Conservation (phyloP, 2,797 vertebrate genomes). For the Rhinogobio ventralis region DNA sequence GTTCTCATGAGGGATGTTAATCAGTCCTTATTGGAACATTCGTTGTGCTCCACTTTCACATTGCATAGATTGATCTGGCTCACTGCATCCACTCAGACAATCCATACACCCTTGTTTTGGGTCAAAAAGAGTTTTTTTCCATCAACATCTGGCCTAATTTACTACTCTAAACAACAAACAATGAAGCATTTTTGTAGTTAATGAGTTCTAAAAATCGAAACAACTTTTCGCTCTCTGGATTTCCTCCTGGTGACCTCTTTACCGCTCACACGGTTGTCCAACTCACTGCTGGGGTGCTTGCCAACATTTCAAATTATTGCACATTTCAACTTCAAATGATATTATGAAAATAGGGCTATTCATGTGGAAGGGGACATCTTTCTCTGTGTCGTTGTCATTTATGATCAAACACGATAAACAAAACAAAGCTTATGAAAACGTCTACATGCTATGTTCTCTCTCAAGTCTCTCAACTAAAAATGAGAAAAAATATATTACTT, state of each 20-base stretch:
- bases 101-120: constrained; percentile 45
- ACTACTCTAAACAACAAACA: constrained; percentile 14
- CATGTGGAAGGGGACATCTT: not conserved
- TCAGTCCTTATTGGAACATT: constrained; percentile 43
- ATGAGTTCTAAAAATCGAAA: constrained; percentile 51
- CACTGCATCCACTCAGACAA: constrained; percentile 45
- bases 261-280: constrained; percentile 1
- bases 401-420: not conserved
- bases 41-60: constrained; percentile 45
- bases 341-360: constrained; percentile 22
- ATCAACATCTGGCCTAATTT: constrained; percentile 1
- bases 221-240: constrained; percentile 20
- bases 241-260: constrained; percentile 38
- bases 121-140: constrained; percentile 46
- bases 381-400: not conserved
- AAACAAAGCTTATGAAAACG: not conserved
- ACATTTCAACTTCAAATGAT: constrained; percentile 17
- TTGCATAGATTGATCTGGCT: constrained; percentile 50
- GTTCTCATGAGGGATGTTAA: constrained; percentile 36
- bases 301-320: constrained; percentile 15
- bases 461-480: not conserved
- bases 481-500: not conserved
- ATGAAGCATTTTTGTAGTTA: constrained; percentile 45
- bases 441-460: not conserved
- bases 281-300: not conserved